A percentile compares a stretch with the other conserved stretches of the same genome.
Evolutionary conservation across 1,140 invertebrate species (phyloP).

Genomic region (Myzus persicae): DNA sequence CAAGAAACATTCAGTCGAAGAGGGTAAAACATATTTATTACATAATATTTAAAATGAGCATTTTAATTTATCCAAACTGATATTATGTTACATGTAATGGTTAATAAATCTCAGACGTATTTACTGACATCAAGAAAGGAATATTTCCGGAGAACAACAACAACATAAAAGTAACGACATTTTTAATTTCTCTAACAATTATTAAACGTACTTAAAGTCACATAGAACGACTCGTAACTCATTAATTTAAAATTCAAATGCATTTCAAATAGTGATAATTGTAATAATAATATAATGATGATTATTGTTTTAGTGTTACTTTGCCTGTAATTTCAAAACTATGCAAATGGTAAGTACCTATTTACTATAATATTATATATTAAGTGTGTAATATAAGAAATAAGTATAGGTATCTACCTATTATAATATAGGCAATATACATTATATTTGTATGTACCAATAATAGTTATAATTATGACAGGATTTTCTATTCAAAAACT

Average conservation of each 20-base stretch:
- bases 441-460: too few species aligned
- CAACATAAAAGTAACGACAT: slow-evolving; percentile 2
- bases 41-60: background rate
- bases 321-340: slow-evolving; percentile 27
- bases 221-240: background rate
- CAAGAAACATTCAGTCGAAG: background rate
- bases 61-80: background rate
- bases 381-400: too few species aligned
- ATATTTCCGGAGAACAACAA: slow-evolving; percentile 2
- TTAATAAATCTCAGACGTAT: background rate
- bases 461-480: too few species aligned
- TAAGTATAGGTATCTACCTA: too few species aligned
- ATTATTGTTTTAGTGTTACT: slow-evolving; percentile 37
- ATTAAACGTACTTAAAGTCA: background rate
- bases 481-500: background rate
- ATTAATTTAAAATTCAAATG: background rate
- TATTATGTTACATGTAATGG: background rate
- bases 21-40: background rate
- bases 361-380: background rate
- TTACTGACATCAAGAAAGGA: background rate
- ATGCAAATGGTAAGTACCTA: slow-evolving; percentile 30
- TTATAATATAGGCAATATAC: too few species aligned
- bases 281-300: background rate
- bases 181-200: background rate
- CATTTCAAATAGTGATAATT: background rate